Base-by-base conservation (phyloP, 2,113 vertebrate species). In the Eidolon helvum region DNA sequence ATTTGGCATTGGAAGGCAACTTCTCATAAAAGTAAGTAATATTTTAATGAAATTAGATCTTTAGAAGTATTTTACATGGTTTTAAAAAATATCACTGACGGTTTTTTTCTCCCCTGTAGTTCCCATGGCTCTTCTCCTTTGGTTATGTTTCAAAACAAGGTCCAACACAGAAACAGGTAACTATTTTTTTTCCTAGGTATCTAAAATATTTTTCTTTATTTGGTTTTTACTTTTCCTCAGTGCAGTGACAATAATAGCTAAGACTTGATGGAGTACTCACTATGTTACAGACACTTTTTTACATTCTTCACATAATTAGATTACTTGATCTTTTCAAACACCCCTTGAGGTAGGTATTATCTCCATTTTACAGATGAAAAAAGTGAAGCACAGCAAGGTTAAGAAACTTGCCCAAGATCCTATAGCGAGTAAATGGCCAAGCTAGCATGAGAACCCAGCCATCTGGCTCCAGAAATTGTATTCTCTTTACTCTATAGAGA, bases 131-230 rank as follows among this genome's bases (percentile, higher is more conserved):
- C 95, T 99, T 99, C 98, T 99, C 99, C 66, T 99, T 98, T 93
- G 99, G 99, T 90, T 35, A 97, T 48, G 99, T 99, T 98, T 98
- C 99, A 78, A 99, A 99, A 97, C 97, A 99, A 59, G 99, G 99
- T 97, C 99, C 99, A 94, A 99, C 99, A 68, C 99, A 99, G 96
- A 99, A 99, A 96, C 99, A 99, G 99, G 99, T 99, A 98, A 96
- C 53, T 12, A 15, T 48, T 96, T 74, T 8, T 85, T 96, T 72
- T 65, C 21, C 35, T 15, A 72, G 40, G 6, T 71, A 18, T 93
- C 45, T 38, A 74, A 93, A 45, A 9, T 72, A 38, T 40, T 77
- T 90, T 79, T 93, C 21, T 71, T n/a, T 43, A 14, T 72, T 91
- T 72, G 55, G 33, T 63, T 84, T 93, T 86, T n/a, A 33, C 43